Conservation (phyloP, 2,888 invertebrate genomes). For the Punctoribates punctum region DNA sequence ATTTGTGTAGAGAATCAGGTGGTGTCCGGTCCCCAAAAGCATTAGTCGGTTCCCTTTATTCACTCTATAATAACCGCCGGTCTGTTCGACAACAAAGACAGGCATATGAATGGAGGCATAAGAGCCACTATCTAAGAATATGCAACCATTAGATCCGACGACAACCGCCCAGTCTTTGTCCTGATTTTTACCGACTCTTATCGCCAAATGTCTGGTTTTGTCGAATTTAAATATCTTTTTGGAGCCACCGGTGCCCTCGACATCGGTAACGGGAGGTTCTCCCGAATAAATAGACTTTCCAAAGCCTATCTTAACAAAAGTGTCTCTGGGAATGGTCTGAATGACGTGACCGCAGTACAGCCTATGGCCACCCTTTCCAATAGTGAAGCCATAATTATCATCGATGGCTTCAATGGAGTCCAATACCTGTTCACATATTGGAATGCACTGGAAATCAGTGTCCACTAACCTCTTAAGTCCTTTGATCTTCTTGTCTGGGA, state of each 20-base stretch:
- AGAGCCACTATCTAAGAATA: not conserved
- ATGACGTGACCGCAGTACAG: not conserved
- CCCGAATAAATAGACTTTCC: not conserved
- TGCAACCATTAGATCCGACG: not conserved
- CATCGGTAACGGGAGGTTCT: too few species aligned
- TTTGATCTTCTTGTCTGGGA: not conserved
- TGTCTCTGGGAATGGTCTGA: not conserved
- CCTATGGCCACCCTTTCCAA: not conserved
- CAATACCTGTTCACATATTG: not conserved
- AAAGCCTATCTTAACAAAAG: not conserved
- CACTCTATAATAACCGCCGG: not conserved
- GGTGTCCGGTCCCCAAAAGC: not conserved
- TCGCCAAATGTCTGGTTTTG: not conserved
- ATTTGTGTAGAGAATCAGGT: not conserved
- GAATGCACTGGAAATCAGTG: not conserved
- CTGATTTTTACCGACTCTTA: not conserved
- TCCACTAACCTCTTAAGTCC: too few species aligned
- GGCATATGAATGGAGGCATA: not conserved
- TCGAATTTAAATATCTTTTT: not conserved
- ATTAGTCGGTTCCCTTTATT: not conserved
- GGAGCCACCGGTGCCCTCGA: too few species aligned
- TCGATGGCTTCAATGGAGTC: not conserved
- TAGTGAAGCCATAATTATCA: not conserved
- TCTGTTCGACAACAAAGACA: slow-evolving; percentile 10
- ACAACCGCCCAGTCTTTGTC: not conserved